These are phyloP conservation scores for Colletes gigas DNA, from an alignment of 1,140 invertebrate genomes.

Conservation along the genomic window DNA sequence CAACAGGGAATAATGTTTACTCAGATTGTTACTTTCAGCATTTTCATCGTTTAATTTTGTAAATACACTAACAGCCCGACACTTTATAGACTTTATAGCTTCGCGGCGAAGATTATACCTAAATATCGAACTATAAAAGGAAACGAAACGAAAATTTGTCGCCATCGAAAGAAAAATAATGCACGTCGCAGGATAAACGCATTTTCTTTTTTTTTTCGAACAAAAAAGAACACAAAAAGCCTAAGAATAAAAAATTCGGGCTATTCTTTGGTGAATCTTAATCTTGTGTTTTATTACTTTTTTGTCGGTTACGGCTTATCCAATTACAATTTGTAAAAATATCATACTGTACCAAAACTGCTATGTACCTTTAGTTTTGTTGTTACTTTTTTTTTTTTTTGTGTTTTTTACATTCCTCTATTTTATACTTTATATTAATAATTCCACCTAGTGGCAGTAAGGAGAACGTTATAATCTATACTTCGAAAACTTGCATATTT, in stretches of 20 bases:
- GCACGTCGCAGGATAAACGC: neutral
- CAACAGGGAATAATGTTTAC: conserved; percentile 12
- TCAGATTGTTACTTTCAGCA: conserved; percentile 7
- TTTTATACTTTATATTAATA: conserved; percentile 70
- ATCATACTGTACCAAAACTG: conserved; percentile 78
- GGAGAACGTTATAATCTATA: conserved; percentile 65
- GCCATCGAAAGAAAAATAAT: neutral
- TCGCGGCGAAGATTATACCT: neutral
- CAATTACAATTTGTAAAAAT: conserved; percentile 79
- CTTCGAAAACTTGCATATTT: conserved; percentile 44
- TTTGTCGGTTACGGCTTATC: conserved; percentile 72
- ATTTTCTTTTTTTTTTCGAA: neutral
- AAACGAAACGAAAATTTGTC: neutral
- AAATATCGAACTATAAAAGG: neutral
- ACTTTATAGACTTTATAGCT: neutral
- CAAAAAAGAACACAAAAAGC: conserved; percentile 27
- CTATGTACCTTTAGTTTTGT: conserved; percentile 65
- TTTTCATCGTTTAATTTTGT: conserved; percentile 27
- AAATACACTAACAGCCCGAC: conserved; percentile 8
- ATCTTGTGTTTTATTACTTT: conserved; percentile 70
- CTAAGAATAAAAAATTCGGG: conserved; percentile 48
- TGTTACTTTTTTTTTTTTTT: conserved; percentile 27
- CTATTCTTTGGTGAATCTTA: conserved; percentile 58
- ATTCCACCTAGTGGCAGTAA: conserved; percentile 71
- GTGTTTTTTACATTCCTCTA: conserved; percentile 67